phyloP scores from a whole-genome alignment of 2,888 invertebrate genomes.

The Protonemura montana region DNA sequence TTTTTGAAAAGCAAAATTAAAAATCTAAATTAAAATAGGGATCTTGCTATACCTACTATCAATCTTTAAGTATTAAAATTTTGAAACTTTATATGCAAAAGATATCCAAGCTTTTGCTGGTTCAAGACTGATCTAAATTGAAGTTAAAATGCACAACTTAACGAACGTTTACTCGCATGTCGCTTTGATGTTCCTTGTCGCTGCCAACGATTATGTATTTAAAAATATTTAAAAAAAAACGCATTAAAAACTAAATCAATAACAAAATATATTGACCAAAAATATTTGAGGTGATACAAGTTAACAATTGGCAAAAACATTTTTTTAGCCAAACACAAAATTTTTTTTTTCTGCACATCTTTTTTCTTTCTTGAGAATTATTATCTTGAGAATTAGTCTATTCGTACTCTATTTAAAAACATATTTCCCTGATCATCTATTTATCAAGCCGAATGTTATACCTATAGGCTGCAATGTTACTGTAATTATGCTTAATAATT shows the following conservation, averaged over 20 bases:
- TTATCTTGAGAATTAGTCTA: too few species aligned
- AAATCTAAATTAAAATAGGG: background rate
- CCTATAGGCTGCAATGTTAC: background rate
- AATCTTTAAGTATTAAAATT: background rate
- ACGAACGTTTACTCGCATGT: background rate
- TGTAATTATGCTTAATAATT: background rate
- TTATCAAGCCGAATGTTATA: background rate
- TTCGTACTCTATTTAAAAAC: too few species aligned
- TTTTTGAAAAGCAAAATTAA: background rate
- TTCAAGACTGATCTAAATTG: conserved; percentile 2
- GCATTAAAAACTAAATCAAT: too few species aligned
- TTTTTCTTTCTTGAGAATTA: background rate
- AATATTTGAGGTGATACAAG: too few species aligned
- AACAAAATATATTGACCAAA: too few species aligned
- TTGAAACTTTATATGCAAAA: background rate
- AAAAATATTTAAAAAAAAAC: too few species aligned
- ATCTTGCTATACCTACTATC: too few species aligned
- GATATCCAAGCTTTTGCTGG: background rate
- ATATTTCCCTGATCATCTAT: background rate
- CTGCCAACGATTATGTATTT: too few species aligned
- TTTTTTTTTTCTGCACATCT: background rate
- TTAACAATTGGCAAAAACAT: too few species aligned
- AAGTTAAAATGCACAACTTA: background rate
- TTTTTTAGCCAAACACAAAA: background rate
- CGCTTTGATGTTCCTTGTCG: too few species aligned